Conservation (phyloP, 2,113 vertebrate genomes). For the Phalacrocorax pelagicus region DNA sequence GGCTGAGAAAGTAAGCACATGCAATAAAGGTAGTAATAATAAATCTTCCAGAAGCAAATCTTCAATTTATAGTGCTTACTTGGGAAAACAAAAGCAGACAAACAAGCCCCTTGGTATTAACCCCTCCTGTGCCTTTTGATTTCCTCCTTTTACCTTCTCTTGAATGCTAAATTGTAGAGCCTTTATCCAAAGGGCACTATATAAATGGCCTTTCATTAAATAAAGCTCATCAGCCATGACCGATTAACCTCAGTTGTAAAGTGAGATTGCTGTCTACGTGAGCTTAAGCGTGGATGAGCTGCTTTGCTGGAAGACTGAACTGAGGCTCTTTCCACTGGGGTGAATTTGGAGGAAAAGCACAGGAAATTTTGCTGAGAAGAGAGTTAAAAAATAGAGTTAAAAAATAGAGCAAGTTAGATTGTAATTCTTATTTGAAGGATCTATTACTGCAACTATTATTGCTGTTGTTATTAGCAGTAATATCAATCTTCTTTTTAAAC, state of each 20-base stretch:
- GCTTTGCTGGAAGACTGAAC: constrained; percentile 12
- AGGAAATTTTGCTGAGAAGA: neutral
- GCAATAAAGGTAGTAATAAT: neutral
- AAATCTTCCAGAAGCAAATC: neutral
- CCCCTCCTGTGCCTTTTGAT: neutral
- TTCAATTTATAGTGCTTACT: neutral
- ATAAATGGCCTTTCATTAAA: constrained; percentile 51
- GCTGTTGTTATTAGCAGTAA: neutral
- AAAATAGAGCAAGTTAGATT: neutral
- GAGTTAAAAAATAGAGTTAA: neutral
- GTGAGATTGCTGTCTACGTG: constrained; percentile 24
- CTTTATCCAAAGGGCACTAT: constrained; percentile 1
- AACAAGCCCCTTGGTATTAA: neutral
- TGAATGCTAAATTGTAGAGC: neutral
- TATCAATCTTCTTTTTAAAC: neutral
- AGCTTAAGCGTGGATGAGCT: neutral
- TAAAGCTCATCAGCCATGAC: constrained; percentile 60
- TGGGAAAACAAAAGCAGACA: neutral
- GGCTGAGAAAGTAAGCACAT: neutral
- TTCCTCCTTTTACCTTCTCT: neutral
- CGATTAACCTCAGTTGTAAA: constrained; percentile 51
- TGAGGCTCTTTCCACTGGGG: neutral
- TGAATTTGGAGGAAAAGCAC: neutral
- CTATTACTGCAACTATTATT: neutral
- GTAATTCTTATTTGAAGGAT: neutral